Percentiles rank a stretch among this genome's conserved stretches.
Conservation (phyloP, 2,888 invertebrate species). For the Eupithecia insigniata region DNA sequence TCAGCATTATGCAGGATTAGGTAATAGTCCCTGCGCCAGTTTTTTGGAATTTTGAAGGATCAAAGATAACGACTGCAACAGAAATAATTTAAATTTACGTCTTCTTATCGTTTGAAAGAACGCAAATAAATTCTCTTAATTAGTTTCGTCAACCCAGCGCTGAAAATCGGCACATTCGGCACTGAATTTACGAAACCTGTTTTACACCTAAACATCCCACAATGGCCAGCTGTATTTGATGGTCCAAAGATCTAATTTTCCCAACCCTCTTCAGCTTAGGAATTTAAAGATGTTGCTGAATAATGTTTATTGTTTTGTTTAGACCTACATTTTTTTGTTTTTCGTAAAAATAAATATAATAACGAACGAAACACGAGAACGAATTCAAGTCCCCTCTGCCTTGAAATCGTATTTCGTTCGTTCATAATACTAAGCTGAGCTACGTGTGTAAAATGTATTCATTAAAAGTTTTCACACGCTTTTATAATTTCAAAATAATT, state of each 20-base stretch:
- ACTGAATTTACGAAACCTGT: not conserved
- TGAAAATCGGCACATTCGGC: not conserved
- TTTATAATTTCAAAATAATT: not conserved
- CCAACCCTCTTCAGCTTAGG: slow-evolving; percentile 34
- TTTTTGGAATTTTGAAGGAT: too few species aligned
- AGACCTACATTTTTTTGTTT: not conserved
- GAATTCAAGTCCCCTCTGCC: too few species aligned
- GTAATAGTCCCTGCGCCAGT: too few species aligned
- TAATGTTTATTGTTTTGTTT: not conserved
- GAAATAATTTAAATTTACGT: too few species aligned
- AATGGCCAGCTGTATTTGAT: slow-evolving; percentile 21
- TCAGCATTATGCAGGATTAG: too few species aligned
- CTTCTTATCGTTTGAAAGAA: not conserved
- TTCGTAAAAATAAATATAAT: not conserved
- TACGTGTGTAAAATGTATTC: not conserved
- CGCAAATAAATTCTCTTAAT: too few species aligned
- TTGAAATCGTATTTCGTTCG: not conserved
- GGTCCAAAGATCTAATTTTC: slow-evolving; percentile 32
- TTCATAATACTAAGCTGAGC: not conserved
- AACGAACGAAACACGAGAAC: too few species aligned
- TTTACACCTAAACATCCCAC: not conserved
- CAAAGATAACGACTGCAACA: too few species aligned
- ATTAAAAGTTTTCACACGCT: not conserved
- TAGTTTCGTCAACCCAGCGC: too few species aligned
- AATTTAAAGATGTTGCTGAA: slow-evolving; percentile 13